Evolutionary conservation across 37 sponge, comb jelly and placozoan species (phyloP).

Genomic region (Geodia barretti): DNA sequence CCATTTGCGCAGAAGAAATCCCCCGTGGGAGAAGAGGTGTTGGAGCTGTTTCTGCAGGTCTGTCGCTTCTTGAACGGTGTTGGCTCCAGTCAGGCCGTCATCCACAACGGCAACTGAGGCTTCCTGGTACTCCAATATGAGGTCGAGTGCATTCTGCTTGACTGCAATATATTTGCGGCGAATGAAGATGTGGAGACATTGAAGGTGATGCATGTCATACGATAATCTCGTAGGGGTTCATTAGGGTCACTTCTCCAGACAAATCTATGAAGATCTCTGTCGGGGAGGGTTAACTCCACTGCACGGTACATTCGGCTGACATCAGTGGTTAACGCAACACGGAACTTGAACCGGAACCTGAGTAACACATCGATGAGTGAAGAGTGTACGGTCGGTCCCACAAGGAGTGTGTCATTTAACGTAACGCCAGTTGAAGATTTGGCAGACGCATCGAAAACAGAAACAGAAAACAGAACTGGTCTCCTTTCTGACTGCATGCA

Average conservation of each 20-base stretch:
- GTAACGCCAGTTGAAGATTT: slow-evolving; percentile 22
- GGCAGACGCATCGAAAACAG: slow-evolving; percentile 38
- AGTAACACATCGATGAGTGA: slow-evolving; percentile 26
- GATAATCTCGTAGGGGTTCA: slow-evolving; percentile 3
- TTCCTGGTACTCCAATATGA: not conserved
- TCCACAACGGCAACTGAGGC: slow-evolving; percentile 3
- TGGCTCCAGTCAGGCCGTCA: slow-evolving; percentile 10
- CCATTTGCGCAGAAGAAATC: slow-evolving; percentile 15
- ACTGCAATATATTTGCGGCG: slow-evolving; percentile 1
- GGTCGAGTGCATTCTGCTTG: slow-evolving; percentile 24
- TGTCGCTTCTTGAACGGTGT: slow-evolving; percentile 5
- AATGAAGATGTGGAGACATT: slow-evolving; percentile 12
- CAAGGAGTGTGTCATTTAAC: slow-evolving; percentile 20
- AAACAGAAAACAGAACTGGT: slow-evolving; percentile 23
- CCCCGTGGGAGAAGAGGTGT: slow-evolving; percentile 10
- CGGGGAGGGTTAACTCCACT: not conserved
- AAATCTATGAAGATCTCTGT: slow-evolving; percentile 29
- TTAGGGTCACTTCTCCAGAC: slow-evolving; percentile 3
- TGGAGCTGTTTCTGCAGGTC: not conserved
- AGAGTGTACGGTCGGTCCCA: slow-evolving; percentile 25
- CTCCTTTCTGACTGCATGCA: slow-evolving; percentile 39
- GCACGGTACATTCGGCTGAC: slow-evolving; percentile 24
- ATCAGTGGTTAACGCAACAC: slow-evolving; percentile 34
- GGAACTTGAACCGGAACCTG: slow-evolving; percentile 18
- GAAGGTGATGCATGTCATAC: slow-evolving; percentile 23